Conservation (phyloP, 2,888 invertebrate species). For the Anthrax anthrax region DNA sequence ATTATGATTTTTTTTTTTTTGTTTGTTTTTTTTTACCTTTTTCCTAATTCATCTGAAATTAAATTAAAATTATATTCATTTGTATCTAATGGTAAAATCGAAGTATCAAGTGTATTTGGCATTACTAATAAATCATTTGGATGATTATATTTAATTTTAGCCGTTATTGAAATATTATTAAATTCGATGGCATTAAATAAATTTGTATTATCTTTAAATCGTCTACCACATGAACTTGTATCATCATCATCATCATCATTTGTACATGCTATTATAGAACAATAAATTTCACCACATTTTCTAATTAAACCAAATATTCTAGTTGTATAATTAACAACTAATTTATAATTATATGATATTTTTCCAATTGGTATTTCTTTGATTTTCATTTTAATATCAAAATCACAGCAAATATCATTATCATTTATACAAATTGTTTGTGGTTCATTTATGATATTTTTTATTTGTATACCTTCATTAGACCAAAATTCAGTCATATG, state of each 20-base stretch:
- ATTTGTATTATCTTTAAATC: slow-evolving; percentile 2
- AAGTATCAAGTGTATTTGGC: slow-evolving; percentile 37
- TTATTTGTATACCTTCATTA: background rate
- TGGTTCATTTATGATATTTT: background rate
- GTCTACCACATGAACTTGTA: slow-evolving; percentile 23
- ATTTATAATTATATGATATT: slow-evolving; percentile 6
- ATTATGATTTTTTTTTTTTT: background rate
- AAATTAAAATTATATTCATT: slow-evolving; percentile 25
- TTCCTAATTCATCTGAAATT: background rate
- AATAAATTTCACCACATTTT: slow-evolving; percentile 16
- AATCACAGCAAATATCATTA: slow-evolving; percentile 21
- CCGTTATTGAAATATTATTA: slow-evolving; percentile 8
- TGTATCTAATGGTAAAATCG: slow-evolving; percentile 38
- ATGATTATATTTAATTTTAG: slow-evolving; percentile 2
- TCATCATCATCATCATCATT: slow-evolving; percentile 11
- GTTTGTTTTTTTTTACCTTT: slow-evolving; percentile 1
- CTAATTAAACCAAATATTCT: background rate
- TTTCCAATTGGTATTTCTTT: slow-evolving; percentile 1
- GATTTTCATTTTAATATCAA: slow-evolving; percentile 9
- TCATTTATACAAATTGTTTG: slow-evolving; percentile 9
- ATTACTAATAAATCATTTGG: slow-evolving; percentile 4
- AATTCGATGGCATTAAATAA: slow-evolving; percentile 5
- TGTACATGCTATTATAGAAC: slow-evolving; percentile 33
- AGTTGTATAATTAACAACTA: slow-evolving; percentile 6
- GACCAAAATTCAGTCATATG: slow-evolving; percentile 3